These are phyloP conservation scores for Eupithecia dodoneata DNA, from an alignment of 2,888 invertebrate species.

Conservation along the genomic window DNA sequence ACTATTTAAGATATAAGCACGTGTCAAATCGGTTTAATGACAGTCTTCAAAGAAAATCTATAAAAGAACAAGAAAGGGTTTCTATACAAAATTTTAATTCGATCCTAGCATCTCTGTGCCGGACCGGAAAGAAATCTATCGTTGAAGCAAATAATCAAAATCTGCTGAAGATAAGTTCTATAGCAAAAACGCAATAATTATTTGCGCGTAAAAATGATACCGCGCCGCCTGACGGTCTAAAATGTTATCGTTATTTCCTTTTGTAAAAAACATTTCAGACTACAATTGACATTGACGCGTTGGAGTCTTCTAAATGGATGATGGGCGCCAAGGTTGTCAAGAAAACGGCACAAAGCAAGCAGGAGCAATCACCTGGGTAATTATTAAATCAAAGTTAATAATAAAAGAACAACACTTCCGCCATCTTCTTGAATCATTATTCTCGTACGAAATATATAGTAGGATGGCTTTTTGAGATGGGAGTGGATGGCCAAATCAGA, in stretches of 20 bases:
- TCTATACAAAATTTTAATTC: too few relatives aligned
- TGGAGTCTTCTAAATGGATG: slow-evolving; percentile 94
- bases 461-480: neutral
- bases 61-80: neutral
- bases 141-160: too few relatives aligned
- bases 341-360: slow-evolving; percentile 87
- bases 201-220: too few relatives aligned
- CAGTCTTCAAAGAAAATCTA: neutral
- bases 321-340: slow-evolving; percentile 96
- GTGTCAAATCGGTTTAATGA: neutral
- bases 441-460: neutral
- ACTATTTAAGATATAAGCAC: neutral
- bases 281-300: slow-evolving; percentile 90
- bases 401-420: neutral
- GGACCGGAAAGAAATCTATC: too few relatives aligned
- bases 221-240: too few relatives aligned
- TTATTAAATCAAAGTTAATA: neutral
- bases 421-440: neutral
- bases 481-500: too few relatives aligned
- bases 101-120: too few relatives aligned
- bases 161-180: too few relatives aligned
- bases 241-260: neutral
- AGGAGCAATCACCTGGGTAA: slow-evolving; percentile 88
- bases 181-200: too few relatives aligned
- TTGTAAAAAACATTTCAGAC: slow-evolving; percentile 56